These are phyloP conservation scores for Bos taurus DNA, from an alignment of 2,113 vertebrate genomes.

Conservation along the genomic window ARS-UCD2.0 NC_037329.1:134057001-134057500, in stretches of 20 bases:
- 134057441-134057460: neutral
- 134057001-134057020: neutral
- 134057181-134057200: neutral
- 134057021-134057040: neutral
- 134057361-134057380: neutral
- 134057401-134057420: neutral
- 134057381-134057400: rapidly evolving
- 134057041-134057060: neutral
- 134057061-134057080: rapidly evolving
- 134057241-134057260: neutral
- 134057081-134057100: neutral
- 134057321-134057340: neutral
- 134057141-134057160: neutral
- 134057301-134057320: neutral
- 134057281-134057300: neutral
- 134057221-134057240: neutral
- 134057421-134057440: rapidly evolving
- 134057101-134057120: neutral
- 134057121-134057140: neutral
- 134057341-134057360: neutral
- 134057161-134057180: neutral
- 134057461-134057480: neutral
- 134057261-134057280: neutral
- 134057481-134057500: neutral
- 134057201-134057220: neutral